A percentile compares a stretch with the other conserved stretches of the same genome.
Evolutionary conservation across 2,797 vertebrate species (phyloP).

Genomic region (Pantherophis alleghaniensis): DNA sequence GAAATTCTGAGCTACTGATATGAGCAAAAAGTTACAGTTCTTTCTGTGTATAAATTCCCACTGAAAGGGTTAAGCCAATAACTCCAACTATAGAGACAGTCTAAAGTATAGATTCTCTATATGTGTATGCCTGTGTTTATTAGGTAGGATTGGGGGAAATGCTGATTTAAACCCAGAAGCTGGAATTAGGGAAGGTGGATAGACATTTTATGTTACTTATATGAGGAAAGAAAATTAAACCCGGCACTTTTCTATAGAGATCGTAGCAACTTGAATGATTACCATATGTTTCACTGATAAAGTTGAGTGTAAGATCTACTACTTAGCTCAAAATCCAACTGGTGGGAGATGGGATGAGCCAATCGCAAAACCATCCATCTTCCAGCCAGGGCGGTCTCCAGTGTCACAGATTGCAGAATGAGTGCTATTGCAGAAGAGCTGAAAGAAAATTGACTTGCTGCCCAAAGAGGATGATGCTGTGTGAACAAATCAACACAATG

Average conservation of each 20-base stretch:
- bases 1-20: neutral
- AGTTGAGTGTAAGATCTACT: neutral
- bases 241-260: neutral
- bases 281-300: neutral
- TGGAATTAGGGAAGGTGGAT: accelerated
- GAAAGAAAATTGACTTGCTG: neutral
- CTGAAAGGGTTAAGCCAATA: neutral
- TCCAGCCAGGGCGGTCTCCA: neutral
- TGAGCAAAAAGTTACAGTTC: neutral
- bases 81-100: neutral
- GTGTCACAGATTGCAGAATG: neutral
- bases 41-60: neutral
- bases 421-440: neutral
- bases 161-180: neutral
- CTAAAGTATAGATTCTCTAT: neutral
- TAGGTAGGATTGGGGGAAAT: neutral
- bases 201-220: neutral
- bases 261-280: neutral
- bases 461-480: neutral
- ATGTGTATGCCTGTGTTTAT: neutral
- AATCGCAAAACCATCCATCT: neutral
- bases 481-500: neutral
- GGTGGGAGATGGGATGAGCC: neutral
- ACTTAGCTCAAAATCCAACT: neutral
- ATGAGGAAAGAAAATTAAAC: neutral